A percentile compares a stretch with the other conserved stretches of the same genome.
phyloP scores from a whole-genome alignment of 2,888 invertebrate species.

The Dorcus hopei region DNA sequence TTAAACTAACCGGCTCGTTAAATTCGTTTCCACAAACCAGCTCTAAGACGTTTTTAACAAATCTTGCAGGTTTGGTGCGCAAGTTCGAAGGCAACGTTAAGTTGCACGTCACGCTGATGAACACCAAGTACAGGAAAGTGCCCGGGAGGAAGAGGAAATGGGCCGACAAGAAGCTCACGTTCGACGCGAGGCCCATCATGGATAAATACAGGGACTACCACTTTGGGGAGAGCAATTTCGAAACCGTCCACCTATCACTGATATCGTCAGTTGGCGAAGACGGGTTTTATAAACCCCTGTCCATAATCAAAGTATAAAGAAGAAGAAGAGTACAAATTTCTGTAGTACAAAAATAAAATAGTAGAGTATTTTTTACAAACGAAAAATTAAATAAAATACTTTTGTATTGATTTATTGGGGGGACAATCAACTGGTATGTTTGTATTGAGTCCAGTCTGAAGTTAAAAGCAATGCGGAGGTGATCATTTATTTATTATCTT shows the following conservation, averaged over 20 bases:
- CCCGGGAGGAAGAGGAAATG: constrained; percentile 32
- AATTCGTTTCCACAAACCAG: no score
- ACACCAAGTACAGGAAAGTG: constrained; percentile 55
- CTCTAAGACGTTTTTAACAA: no score
- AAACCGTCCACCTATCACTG: constrained; percentile 69
- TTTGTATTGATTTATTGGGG: no score
- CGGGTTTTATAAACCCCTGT: constrained; percentile 59
- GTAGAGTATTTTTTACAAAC: neutral
- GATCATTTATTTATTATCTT: no score
- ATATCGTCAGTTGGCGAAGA: constrained; percentile 51
- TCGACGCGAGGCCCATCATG: constrained; percentile 65
- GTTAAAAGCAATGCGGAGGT: no score
- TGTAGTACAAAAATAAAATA: neutral
- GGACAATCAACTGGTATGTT: no score
- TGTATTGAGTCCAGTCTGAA: no score
- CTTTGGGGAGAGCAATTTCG: constrained; percentile 69
- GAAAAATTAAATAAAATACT: no score
- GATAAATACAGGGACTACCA: constrained; percentile 64
- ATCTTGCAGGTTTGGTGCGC: constrained; percentile 52
- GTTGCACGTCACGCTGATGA: constrained; percentile 84
- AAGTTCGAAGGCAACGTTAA: constrained; percentile 64
- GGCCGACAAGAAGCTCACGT: constrained; percentile 46
- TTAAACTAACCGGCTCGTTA: no score
- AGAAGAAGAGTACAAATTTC: neutral
- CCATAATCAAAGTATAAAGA: constrained; percentile 23